Conservation (phyloP, 2,888 invertebrate species). For the Melinopterus prodromus region DNA sequence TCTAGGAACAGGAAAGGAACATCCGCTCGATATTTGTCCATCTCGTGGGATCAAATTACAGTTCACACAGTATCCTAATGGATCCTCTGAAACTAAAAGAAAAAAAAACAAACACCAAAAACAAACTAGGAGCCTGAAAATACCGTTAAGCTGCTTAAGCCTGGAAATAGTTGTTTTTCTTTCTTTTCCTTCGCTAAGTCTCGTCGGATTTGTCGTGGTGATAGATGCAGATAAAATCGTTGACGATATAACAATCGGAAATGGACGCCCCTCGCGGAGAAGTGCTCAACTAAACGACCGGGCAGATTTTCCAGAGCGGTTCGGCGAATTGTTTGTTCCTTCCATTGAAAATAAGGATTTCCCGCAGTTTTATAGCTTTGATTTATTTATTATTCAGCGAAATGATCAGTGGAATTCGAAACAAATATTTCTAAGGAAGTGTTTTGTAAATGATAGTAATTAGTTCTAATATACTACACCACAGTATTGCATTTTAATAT, state of each 20-base stretch:
- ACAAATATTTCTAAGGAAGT: not conserved
- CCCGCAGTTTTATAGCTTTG: no score
- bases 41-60: not conserved
- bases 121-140: not conserved
- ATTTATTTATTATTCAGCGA: no score
- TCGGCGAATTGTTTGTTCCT: not conserved
- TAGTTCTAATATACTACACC: not conserved
- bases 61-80: not conserved
- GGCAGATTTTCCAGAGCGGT: not conserved
- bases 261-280: not conserved
- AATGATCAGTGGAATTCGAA: no score
- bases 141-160: not conserved
- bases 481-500: not conserved
- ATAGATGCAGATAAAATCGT: not conserved
- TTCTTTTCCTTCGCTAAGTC: not conserved
- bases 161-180: not conserved
- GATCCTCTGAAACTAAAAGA: not conserved
- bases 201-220: not conserved
- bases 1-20: not conserved
- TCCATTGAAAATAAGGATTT: not conserved
- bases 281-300: not conserved
- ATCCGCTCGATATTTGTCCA: not conserved
- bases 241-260: not conserved
- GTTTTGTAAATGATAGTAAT: not conserved
- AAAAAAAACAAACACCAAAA: not conserved